phyloP scores from a whole-genome alignment of 2,113 vertebrate genomes.

The Dunckerocampus dactyliophorus region DNA sequence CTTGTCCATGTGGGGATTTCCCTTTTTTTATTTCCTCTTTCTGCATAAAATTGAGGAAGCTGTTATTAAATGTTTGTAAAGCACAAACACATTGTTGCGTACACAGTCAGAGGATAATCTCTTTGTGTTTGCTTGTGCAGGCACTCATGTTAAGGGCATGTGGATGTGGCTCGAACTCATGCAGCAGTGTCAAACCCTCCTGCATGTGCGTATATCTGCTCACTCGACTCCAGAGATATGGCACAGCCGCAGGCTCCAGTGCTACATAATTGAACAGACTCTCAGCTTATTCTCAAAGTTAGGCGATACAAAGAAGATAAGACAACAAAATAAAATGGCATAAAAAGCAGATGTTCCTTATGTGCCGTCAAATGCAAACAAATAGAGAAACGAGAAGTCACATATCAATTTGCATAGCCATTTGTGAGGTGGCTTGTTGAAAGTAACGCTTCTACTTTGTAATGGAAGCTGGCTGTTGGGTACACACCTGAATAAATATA shows the following conservation, averaged over 20 bases:
- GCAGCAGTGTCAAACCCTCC: not conserved
- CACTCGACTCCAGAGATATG: not conserved
- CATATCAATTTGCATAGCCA: slow-evolving; percentile 50
- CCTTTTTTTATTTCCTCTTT: not conserved
- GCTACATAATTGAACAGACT: slow-evolving; percentile 40
- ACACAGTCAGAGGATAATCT: not conserved
- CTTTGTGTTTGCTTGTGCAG: not conserved
- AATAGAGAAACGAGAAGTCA: slow-evolving; percentile 62
- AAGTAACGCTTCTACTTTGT: slow-evolving; percentile 20
- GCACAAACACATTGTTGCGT: slow-evolving; percentile 1
- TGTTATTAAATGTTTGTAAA: slow-evolving; percentile 1
- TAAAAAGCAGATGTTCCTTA: slow-evolving; percentile 58
- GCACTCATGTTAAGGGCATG: slow-evolving; percentile 3
- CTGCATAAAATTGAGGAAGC: slow-evolving; percentile 1
- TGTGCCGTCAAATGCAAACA: slow-evolving; percentile 42
- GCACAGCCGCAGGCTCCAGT: slow-evolving; percentile 9
- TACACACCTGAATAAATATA: slow-evolving; percentile 40
- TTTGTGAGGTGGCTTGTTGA: slow-evolving; percentile 34
- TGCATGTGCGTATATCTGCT: too few species aligned
- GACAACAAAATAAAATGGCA: slow-evolving; percentile 26
- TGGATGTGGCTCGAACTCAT: slow-evolving; percentile 15
- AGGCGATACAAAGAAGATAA: slow-evolving; percentile 34
- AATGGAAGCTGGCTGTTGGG: slow-evolving; percentile 17
- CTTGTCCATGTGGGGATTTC: not conserved
- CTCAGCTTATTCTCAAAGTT: slow-evolving; percentile 20